A percentile compares a stretch with the other conserved stretches of the same genome.
These are phyloP conservation scores for Falco cherrug DNA, from an alignment of 2,797 vertebrate species.

Conservation along the genomic window DNA sequence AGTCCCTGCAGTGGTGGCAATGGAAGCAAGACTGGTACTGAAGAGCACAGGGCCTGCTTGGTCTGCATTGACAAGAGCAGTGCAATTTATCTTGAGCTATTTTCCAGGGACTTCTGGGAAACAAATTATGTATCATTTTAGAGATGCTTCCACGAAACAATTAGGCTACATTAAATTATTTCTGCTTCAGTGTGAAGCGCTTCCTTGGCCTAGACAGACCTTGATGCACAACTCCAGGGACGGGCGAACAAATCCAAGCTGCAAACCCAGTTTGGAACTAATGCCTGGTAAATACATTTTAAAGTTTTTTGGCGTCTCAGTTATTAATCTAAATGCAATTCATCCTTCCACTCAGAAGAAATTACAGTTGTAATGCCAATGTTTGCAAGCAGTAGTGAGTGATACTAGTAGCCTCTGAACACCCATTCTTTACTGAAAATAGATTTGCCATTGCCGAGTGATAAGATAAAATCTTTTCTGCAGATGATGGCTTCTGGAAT, in stretches of 20 bases:
- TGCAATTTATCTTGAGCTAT: neutral
- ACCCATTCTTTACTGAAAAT: slow-evolving; percentile 33
- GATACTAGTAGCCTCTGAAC: slow-evolving; percentile 11
- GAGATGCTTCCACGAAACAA: slow-evolving; percentile 28
- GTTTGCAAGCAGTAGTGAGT: slow-evolving; percentile 26
- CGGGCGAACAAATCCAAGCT: neutral
- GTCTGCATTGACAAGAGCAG: neutral
- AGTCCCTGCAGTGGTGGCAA: rapidly evolving
- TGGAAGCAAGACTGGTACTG: neutral
- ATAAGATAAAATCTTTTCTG: slow-evolving; percentile 37
- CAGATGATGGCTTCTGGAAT: neutral
- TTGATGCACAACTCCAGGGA: neutral
- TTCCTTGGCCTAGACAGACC: neutral
- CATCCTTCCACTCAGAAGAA: slow-evolving; percentile 13
- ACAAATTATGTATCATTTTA: slow-evolving; percentile 19
- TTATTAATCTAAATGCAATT: slow-evolving; percentile 39
- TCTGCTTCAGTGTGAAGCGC: neutral
- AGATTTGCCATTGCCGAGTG: neutral
- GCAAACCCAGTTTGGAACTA: neutral
- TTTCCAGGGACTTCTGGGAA: slow-evolving; percentile 15
- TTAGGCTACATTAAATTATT: slow-evolving; percentile 25
- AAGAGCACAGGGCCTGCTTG: rapidly evolving
- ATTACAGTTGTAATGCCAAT: neutral
- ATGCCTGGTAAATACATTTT: neutral
- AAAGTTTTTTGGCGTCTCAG: neutral